These are phyloP conservation scores for Polia nebulosa DNA, from an alignment of 2,888 invertebrate genomes.

Conservation along the genomic window DNA sequence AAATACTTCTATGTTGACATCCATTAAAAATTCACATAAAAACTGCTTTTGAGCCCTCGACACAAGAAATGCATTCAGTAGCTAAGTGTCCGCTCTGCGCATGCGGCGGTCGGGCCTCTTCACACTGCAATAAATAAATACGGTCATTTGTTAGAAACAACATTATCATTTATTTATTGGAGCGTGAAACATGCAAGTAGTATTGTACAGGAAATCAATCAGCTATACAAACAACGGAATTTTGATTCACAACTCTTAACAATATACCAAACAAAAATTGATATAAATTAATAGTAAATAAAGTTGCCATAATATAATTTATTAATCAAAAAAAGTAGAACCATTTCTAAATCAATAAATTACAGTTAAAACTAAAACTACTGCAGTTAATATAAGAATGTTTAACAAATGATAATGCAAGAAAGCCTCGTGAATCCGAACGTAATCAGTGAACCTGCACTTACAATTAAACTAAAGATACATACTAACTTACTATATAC, in stretches of 20 bases:
- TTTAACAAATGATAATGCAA: constrained; percentile 74
- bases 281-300: constrained; percentile 28
- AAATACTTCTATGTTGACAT: constrained; percentile 75
- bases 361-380: constrained; percentile 18
- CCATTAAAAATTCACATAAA: constrained; percentile 87
- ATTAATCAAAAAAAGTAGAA: constrained; percentile 29
- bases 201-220: constrained; percentile 58
- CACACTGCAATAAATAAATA: constrained; percentile 82
- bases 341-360: constrained; percentile 28
- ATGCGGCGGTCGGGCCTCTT: constrained; percentile 66
- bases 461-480: constrained; percentile 41
- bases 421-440: constrained; percentile 64
- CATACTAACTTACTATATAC: constrained; percentile 49
- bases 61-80: constrained; percentile 83
- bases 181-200: constrained; percentile 49
- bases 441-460: constrained; percentile 30
- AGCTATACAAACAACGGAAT: constrained; percentile 20
- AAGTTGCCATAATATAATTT: constrained; percentile 45
- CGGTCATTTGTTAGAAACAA: constrained; percentile 47
- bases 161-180: constrained; percentile 62
- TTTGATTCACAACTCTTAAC: constrained; percentile 17
- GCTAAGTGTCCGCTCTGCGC: constrained; percentile 62
- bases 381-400: constrained; percentile 83
- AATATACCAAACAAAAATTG: constrained; percentile 55
- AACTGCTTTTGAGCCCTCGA: constrained; percentile 88